These are phyloP conservation scores for Limnephilus auricula DNA, from an alignment of 2,888 invertebrate genomes.

Conservation along the genomic window DNA sequence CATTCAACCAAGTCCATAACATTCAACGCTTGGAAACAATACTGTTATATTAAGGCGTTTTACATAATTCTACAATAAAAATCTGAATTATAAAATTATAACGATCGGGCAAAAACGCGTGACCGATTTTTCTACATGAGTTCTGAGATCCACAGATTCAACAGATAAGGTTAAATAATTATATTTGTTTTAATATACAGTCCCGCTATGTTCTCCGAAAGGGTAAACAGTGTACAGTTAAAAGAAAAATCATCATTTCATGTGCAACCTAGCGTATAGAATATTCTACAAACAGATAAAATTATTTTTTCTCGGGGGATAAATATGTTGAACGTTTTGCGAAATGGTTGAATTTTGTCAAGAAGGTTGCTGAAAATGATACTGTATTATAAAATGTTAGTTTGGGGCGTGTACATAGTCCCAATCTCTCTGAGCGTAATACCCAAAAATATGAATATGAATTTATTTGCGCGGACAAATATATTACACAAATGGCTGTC, in stretches of 20 bases:
- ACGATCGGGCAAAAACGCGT: not conserved
- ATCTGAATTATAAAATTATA: not conserved
- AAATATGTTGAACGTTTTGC: not conserved
- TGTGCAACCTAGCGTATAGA: not conserved
- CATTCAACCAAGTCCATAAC: too few relatives aligned
- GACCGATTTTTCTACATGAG: not conserved
- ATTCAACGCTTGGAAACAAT: too few relatives aligned
- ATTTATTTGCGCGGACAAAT: too few relatives aligned
- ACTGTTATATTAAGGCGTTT: not conserved
- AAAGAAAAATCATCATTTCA: not conserved
- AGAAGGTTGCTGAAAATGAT: too few relatives aligned
- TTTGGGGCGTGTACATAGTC: too few relatives aligned
- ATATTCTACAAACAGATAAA: not conserved
- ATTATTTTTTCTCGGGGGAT: not conserved
- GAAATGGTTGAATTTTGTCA: not conserved
- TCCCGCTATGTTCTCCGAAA: slow-evolving; percentile 9
- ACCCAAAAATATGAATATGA: too few relatives aligned
- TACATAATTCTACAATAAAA: not conserved
- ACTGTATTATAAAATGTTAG: too few relatives aligned
- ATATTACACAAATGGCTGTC: too few relatives aligned
- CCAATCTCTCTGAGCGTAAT: too few relatives aligned
- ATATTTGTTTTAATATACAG: not conserved
- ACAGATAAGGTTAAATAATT: not conserved
- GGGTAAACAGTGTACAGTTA: not conserved
- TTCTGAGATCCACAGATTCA: not conserved